These are phyloP conservation scores for Eristalis intricaria DNA, from an alignment of 2,888 invertebrate species.

Conservation along the genomic window DNA sequence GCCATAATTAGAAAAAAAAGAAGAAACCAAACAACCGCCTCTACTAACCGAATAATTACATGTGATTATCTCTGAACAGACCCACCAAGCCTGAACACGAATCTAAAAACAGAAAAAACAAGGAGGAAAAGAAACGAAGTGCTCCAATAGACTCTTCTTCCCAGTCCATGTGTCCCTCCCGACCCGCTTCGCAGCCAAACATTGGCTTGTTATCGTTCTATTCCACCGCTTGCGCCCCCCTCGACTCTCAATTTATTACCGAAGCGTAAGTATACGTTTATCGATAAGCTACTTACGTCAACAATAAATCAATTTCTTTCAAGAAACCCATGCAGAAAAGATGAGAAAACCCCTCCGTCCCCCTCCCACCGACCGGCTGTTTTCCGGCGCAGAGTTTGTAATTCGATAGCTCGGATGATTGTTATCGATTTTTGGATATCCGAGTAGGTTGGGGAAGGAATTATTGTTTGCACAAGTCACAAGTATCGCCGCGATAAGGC, in stretches of 20 bases:
- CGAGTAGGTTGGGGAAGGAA: background rate
- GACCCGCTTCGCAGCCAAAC: background rate
- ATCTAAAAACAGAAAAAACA: background rate
- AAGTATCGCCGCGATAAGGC: background rate
- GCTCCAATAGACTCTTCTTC: background rate
- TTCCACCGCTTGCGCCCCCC: background rate
- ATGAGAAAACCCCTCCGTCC: background rate
- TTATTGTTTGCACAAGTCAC: background rate
- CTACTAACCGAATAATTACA: constrained; percentile 36
- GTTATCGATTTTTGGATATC: background rate
- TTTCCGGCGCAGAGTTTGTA: background rate
- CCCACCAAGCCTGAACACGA: background rate
- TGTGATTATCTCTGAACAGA: constrained; percentile 22
- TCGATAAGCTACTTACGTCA: constrained; percentile 55
- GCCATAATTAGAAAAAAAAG: background rate
- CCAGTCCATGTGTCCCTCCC: background rate
- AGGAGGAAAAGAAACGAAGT: background rate
- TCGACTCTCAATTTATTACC: constrained; percentile 5
- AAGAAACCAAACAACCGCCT: background rate
- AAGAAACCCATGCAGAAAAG: constrained; percentile 15
- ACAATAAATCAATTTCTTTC: constrained; percentile 48
- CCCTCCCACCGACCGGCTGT: background rate
- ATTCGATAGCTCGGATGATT: background rate
- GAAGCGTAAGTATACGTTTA: constrained; percentile 19
- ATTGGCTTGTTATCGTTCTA: constrained; percentile 16